phyloP scores from a whole-genome alignment of 2,113 vertebrate species.

The Antennarius striatus region DNA sequence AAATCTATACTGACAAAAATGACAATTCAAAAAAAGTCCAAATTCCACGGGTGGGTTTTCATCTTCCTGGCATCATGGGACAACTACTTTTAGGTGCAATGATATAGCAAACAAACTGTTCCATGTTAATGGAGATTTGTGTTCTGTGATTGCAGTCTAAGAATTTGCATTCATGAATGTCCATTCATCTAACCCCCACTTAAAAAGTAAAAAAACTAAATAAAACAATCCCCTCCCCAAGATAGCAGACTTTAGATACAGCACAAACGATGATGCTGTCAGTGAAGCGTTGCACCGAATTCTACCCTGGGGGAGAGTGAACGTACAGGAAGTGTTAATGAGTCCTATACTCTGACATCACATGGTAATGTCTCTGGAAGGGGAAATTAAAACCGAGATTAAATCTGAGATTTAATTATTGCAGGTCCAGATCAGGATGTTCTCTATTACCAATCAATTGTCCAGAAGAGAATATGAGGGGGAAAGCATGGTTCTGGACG shows the following conservation, averaged over 20 bases:
- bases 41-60: no score
- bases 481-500: constrained; percentile 38
- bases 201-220: no score
- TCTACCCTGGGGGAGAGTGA: background rate
- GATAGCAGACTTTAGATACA: constrained; percentile 2
- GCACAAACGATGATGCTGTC: constrained; percentile 2
- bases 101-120: no score
- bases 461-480: constrained; percentile 44
- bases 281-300: background rate
- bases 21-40: no score
- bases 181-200: no score
- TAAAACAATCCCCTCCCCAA: background rate
- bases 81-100: no score
- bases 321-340: constrained; percentile 48
- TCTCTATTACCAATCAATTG: constrained; percentile 74
- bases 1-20: no score
- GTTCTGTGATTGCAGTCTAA: no score
- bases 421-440: constrained; percentile 78
- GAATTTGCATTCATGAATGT: no score
- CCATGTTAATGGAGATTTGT: no score
- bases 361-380: constrained; percentile 54
- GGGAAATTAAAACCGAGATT: constrained; percentile 75
- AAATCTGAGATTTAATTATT: constrained; percentile 76
- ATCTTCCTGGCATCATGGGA: no score
- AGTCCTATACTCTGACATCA: constrained; percentile 48